Evolutionary conservation across 2,113 vertebrate genomes (phyloP).

Genomic region (Actinemys pallida): DNA sequence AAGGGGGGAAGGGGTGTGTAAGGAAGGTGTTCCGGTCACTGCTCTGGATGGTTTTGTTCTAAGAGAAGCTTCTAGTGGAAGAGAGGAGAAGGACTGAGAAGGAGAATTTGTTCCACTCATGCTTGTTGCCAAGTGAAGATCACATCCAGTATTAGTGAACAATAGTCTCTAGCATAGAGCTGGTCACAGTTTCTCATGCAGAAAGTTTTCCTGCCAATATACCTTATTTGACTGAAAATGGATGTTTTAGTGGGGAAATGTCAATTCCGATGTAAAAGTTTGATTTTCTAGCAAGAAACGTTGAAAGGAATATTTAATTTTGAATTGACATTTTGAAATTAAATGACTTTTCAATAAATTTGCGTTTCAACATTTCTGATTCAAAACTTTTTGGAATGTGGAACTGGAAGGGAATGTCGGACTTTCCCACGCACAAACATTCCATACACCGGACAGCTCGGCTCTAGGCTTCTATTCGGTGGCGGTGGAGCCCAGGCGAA

Average conservation of each 20-base stretch:
- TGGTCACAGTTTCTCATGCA: too few relatives aligned
- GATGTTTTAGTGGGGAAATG: neutral
- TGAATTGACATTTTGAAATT: neutral
- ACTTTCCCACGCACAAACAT: neutral
- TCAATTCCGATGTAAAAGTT: neutral
- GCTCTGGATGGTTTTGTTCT: too few relatives aligned
- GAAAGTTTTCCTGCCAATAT: neutral
- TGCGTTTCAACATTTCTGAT: too few relatives aligned
- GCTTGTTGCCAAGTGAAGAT: neutral
- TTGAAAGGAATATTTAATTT: neutral
- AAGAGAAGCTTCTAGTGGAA: too few relatives aligned
- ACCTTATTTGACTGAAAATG: neutral
- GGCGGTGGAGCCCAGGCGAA: neutral
- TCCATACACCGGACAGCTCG: accelerated
- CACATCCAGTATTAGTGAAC: neutral
- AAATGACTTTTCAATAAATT: neutral
- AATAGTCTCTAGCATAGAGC: neutral
- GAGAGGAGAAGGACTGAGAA: too few relatives aligned
- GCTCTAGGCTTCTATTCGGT: neutral
- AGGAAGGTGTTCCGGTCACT: too few relatives aligned
- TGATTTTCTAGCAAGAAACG: neutral
- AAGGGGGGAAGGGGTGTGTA: neutral
- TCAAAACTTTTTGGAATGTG: too few relatives aligned
- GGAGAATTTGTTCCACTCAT: too few relatives aligned
- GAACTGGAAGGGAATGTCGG: accelerated